These are phyloP conservation scores for Thelaira solivaga DNA, from an alignment of 2,888 invertebrate genomes.

Conservation along the genomic window DNA sequence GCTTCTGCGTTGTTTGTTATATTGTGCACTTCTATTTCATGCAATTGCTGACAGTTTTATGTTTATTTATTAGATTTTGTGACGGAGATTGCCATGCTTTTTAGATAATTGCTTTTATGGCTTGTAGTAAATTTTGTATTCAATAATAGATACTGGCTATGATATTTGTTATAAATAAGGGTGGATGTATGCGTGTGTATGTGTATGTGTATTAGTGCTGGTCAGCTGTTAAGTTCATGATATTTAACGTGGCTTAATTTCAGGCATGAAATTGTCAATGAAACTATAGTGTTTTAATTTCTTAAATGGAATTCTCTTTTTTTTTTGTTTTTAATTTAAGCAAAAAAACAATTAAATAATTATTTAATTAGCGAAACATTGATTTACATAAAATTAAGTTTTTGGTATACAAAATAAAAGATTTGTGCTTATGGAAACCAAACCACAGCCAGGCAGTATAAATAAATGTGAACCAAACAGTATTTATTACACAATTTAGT, in stretches of 20 bases:
- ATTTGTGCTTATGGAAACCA: too few species aligned
- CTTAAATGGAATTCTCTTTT: too few species aligned
- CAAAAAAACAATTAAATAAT: too few species aligned
- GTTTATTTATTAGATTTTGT: constrained; percentile 44
- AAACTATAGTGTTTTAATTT: not conserved
- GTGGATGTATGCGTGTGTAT: not conserved
- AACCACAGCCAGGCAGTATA: too few species aligned
- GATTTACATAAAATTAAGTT: too few species aligned
- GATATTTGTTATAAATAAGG: not conserved
- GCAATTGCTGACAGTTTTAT: constrained; percentile 31
- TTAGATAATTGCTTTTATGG: constrained; percentile 45
- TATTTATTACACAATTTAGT: too few species aligned
- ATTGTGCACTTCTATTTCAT: not conserved
- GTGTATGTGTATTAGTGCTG: not conserved
- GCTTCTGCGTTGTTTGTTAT: not conserved
- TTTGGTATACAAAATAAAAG: too few species aligned
- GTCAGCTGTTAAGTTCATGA: not conserved
- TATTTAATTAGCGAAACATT: too few species aligned
- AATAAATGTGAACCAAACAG: too few species aligned
- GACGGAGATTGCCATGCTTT: constrained; percentile 36
- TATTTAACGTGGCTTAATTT: constrained; percentile 26
- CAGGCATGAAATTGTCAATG: not conserved
- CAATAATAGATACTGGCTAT: not conserved
- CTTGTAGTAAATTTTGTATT: constrained; percentile 14
- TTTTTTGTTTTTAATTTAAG: too few species aligned